These are phyloP conservation scores for Crocidura indochinensis DNA, from an alignment of 2,797 vertebrate genomes.

Conservation along the genomic window DNA sequence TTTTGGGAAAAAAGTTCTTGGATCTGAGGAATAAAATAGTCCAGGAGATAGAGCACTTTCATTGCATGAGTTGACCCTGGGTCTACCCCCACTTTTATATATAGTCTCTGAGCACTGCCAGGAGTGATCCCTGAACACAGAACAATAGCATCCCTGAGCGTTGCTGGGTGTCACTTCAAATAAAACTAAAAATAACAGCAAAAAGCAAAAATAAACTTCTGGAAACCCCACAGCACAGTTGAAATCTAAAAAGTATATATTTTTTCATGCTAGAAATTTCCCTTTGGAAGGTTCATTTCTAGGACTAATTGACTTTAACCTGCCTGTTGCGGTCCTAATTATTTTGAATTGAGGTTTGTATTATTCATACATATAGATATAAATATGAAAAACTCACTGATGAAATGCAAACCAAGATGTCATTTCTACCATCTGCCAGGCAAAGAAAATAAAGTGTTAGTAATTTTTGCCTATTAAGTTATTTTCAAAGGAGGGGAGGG, in stretches of 20 bases:
- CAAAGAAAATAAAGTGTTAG: neutral
- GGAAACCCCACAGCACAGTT: neutral
- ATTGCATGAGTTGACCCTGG: neutral
- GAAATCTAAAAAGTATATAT: neutral
- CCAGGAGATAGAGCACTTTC: no score
- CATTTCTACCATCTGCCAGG: constrained; percentile 43
- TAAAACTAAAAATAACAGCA: no score
- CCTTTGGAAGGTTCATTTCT: neutral
- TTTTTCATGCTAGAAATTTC: neutral
- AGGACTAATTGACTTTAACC: neutral
- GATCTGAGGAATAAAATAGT: no score
- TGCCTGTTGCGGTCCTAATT: no score
- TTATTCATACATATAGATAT: neutral
- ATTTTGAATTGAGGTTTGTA: constrained; percentile 19
- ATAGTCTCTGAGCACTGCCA: no score
- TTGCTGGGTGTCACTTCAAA: no score
- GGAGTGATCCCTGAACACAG: no score
- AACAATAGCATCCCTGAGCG: no score
- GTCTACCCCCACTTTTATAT: no score
- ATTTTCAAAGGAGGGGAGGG: neutral
- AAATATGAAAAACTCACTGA: neutral
- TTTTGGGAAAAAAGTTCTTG: constrained; percentile 25
- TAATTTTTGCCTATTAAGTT: neutral
- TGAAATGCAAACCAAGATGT: neutral
- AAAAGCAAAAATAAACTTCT: neutral